These are phyloP conservation scores for Drosophila leontia DNA, from an alignment of 1,140 invertebrate species.

Conservation along the genomic window DNA sequence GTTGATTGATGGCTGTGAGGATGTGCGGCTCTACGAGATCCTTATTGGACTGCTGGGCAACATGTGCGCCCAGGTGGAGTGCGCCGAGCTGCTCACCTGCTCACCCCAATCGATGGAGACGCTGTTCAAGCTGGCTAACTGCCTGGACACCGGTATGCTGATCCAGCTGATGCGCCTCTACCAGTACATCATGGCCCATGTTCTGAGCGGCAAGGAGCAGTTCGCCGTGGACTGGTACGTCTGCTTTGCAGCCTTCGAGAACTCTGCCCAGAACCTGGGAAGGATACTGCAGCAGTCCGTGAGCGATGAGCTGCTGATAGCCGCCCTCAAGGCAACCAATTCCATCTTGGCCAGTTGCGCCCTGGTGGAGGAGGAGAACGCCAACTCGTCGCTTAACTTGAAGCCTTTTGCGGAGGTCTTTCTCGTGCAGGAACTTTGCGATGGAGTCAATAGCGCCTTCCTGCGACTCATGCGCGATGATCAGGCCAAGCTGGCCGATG, in stretches of 20 bases:
- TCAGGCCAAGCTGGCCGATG: conserved; percentile 53
- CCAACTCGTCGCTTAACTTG: conserved; percentile 53
- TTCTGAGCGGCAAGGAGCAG: conserved; percentile 67
- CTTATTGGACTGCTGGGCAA: conserved; percentile 90
- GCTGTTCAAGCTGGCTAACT: conserved; percentile 87
- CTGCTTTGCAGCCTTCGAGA: conserved; percentile 71
- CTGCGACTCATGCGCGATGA: conserved; percentile 73
- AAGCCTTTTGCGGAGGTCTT: conserved; percentile 75
- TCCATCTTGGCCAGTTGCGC: conserved; percentile 85
- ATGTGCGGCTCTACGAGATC: conserved; percentile 89
- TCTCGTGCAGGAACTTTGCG: conserved; percentile 65
- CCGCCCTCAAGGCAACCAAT: conserved; percentile 87
- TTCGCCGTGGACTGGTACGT: conserved; percentile 75
- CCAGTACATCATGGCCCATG: conserved; percentile 86
- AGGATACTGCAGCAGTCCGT: conserved; percentile 90
- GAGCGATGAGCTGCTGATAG: conserved; percentile 87
- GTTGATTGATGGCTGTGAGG: conserved; percentile 84
- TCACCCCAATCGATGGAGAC: conserved; percentile 84
- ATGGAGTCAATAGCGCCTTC: conserved; percentile 78
- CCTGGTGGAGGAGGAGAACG: conserved; percentile 70
- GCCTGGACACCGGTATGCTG: conserved; percentile 88
- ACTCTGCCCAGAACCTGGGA: conserved; percentile 86
- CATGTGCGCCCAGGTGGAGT: conserved; percentile 86
- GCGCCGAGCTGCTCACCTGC: conserved; percentile 85
- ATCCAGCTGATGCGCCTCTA: conserved; percentile 89